A percentile compares a stretch with the other conserved stretches of the same genome.
Evolutionary conservation across 1,140 invertebrate species (phyloP).

Genomic region (Druon quercuslanigerum): DNA sequence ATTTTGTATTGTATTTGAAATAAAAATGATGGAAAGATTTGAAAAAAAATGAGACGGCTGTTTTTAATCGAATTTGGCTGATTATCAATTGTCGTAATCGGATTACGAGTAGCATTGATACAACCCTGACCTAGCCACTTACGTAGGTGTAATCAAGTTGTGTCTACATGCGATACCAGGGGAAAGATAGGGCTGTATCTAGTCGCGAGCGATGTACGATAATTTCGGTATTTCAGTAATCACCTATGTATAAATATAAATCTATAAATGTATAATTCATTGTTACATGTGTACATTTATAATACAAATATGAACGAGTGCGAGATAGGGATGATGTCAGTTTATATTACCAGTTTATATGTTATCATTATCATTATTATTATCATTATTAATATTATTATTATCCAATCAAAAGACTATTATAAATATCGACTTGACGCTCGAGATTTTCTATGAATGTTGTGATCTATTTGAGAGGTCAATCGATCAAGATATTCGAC

Average conservation of each 20-base stretch:
- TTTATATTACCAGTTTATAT: no score
- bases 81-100: background rate
- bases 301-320: conserved; percentile 48
- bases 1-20: no score
- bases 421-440: no score
- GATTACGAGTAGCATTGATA: conserved; percentile 50
- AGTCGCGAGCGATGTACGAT: conserved; percentile 58
- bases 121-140: conserved; percentile 69
- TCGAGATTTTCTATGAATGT: no score
- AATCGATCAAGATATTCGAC: no score
- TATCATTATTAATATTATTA: no score
- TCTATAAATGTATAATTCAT: background rate
- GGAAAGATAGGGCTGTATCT: conserved; percentile 63
- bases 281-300: conserved; percentile 53
- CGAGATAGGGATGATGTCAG: conserved; percentile 45
- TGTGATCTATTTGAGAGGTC: no score
- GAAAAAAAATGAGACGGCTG: no score
- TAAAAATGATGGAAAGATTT: no score
- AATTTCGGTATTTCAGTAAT: conserved; percentile 62
- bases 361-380: no score
- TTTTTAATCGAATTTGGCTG: no score
- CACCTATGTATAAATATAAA: background rate
- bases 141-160: conserved; percentile 67
- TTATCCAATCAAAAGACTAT: no score
- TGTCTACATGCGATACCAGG: conserved; percentile 67